These are phyloP conservation scores for Caenorhabditis remanei DNA, from an alignment of 1,140 invertebrate genomes.

Conservation along the genomic window DNA sequence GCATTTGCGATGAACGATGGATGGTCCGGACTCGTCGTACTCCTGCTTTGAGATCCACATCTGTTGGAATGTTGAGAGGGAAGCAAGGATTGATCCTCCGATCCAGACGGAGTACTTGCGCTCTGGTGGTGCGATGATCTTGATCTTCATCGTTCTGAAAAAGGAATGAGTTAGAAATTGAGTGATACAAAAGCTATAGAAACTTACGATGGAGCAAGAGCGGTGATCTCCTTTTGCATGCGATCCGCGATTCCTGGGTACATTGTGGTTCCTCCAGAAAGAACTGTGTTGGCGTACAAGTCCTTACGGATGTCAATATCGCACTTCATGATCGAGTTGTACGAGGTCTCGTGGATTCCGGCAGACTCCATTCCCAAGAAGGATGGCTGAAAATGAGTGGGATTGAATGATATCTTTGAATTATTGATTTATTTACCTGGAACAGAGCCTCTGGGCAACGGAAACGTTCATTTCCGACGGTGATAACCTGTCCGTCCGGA, in stretches of 20 bases:
- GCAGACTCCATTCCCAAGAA: constrained; percentile 78
- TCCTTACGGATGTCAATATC: constrained; percentile 79
- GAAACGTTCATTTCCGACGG: constrained; percentile 79
- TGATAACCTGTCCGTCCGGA: constrained; percentile 79
- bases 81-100: constrained; percentile 82
- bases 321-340: constrained; percentile 79
- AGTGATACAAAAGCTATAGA: not conserved
- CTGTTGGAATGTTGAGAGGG: constrained; percentile 82
- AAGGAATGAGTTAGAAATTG: not conserved
- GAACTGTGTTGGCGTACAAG: constrained; percentile 79
- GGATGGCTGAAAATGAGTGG: constrained; percentile 72
- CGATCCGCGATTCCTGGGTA: constrained; percentile 80
- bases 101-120: constrained; percentile 82
- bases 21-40: constrained; percentile 89
- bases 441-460: constrained; percentile 81
- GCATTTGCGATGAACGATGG: constrained; percentile 78
- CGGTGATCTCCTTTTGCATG: constrained; percentile 80
- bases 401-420: not conserved
- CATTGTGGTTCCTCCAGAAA: constrained; percentile 80
- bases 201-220: constrained; percentile 78
- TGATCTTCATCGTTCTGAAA: constrained; percentile 82
- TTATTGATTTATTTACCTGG: constrained; percentile 56
- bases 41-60: constrained; percentile 86
- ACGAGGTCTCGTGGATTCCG: constrained; percentile 78
- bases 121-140: constrained; percentile 82